Percentiles rank a stretch among this genome's conserved stretches.
These are phyloP conservation scores for Pachyuromys duprasi DNA, from an alignment of 2,797 vertebrate genomes.

Conservation along the genomic window DNA sequence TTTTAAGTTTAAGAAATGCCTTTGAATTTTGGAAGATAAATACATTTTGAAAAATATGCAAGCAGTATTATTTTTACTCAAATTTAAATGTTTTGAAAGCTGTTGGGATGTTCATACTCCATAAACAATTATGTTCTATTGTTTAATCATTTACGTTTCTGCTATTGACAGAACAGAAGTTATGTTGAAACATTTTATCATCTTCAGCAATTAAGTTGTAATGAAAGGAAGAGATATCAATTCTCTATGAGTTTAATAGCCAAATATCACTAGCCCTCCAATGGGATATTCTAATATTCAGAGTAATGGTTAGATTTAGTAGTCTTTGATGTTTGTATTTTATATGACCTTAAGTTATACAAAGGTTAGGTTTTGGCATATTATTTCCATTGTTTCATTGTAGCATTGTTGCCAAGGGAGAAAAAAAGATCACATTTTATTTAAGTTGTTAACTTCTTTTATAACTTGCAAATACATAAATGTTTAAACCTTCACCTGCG, in stretches of 20 bases:
- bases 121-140: background rate
- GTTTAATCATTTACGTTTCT: slow-evolving; percentile 39
- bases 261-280: background rate
- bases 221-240: slow-evolving; percentile 28
- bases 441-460: slow-evolving; percentile 3
- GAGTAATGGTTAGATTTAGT: background rate
- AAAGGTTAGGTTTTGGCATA: background rate
- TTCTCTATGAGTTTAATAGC: slow-evolving; percentile 47
- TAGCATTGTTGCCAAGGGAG: background rate
- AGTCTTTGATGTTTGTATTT: slow-evolving; percentile 19
- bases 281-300: background rate
- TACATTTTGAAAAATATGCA: background rate
- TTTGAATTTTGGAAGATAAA: slow-evolving; percentile 50
- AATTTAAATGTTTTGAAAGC: slow-evolving; percentile 45
- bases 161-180: background rate
- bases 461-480: background rate
- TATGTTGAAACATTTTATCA: slow-evolving; percentile 6
- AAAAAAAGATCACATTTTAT: background rate
- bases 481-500: background rate
- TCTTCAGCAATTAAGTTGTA: slow-evolving; percentile 50
- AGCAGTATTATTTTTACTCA: slow-evolving; percentile 47
- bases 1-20: slow-evolving; percentile 28
- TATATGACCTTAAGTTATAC: background rate
- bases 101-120: background rate
- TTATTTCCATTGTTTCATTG: slow-evolving; percentile 28